These are phyloP conservation scores for Leptinotarsa peninsularis DNA, from an alignment of 2,888 invertebrate genomes.

Conservation along the genomic window DNA sequence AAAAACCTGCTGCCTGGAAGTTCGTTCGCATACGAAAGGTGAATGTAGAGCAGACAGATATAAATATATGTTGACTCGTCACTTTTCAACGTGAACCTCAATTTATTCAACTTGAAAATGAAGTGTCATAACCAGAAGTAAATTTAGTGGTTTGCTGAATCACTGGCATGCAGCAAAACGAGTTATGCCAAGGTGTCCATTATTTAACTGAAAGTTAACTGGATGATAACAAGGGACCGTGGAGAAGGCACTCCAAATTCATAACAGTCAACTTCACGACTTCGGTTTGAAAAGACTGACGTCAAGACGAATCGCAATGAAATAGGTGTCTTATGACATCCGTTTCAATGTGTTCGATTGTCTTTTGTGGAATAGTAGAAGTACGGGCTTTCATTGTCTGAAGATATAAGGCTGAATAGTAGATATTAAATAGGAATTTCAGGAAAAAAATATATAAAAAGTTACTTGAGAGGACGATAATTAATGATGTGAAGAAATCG, in stretches of 20 bases:
- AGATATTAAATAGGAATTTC: too few relatives aligned
- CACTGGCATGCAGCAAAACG: constrained; percentile 4
- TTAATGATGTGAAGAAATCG: too few relatives aligned
- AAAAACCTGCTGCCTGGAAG: constrained; percentile 1
- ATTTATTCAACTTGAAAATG: constrained; percentile 44
- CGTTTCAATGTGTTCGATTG: too few relatives aligned
- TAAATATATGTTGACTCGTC: constrained; percentile 49
- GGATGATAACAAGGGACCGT: background rate
- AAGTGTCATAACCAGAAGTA: constrained; percentile 45
- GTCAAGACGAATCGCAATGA: background rate
- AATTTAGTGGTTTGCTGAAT: constrained; percentile 36
- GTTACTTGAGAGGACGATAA: too few relatives aligned
- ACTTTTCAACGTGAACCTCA: constrained; percentile 46
- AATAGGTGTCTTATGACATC: too few relatives aligned
- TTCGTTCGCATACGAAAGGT: constrained; percentile 1
- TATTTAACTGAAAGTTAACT: background rate
- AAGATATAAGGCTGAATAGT: too few relatives aligned
- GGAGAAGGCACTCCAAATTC: background rate
- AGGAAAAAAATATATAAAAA: too few relatives aligned
- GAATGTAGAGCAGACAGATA: constrained; percentile 35
- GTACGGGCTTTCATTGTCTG: too few relatives aligned
- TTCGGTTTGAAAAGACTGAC: background rate
- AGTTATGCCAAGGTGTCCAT: constrained; percentile 9
- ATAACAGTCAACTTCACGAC: background rate
- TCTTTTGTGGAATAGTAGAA: too few relatives aligned